These are phyloP conservation scores for Tragulus kanchil DNA, from an alignment of 2,113 vertebrate species.

Conservation along the genomic window DNA sequence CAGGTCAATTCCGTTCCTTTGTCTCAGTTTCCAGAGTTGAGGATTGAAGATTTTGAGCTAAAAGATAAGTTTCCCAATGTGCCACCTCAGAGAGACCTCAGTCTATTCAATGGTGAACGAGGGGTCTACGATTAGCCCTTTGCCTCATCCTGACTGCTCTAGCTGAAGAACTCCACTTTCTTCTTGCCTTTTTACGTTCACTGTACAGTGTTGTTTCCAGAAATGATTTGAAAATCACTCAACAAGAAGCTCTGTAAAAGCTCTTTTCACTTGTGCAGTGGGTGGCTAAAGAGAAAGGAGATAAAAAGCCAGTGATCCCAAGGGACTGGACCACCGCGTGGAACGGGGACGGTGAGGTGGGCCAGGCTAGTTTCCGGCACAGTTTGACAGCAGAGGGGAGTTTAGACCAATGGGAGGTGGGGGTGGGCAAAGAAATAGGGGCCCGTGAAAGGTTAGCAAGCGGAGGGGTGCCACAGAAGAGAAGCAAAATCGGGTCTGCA, in stretches of 20 bases:
- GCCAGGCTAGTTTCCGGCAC: not conserved
- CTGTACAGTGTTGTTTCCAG: not conserved
- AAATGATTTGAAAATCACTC: slow-evolving; percentile 34
- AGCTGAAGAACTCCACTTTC: not conserved
- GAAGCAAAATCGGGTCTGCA: not conserved
- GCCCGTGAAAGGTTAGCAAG: not conserved
- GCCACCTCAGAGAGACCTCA: not conserved
- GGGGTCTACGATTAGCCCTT: not conserved
- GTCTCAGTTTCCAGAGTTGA: not conserved
- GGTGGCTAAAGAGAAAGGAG: not conserved
- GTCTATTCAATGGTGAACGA: not conserved
- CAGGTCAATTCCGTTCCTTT: not conserved
- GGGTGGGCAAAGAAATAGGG: not conserved
- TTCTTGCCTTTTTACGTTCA: not conserved
- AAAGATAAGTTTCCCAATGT: not conserved
- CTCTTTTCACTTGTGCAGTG: not conserved
- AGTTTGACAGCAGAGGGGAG: not conserved
- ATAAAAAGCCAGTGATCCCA: not conserved
- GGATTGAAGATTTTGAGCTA: not conserved
- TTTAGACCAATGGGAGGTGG: not conserved
- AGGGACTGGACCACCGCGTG: no score
- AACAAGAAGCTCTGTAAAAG: not conserved
- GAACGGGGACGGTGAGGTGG: no score
- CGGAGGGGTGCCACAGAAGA: not conserved
- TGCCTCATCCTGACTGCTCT: not conserved